A percentile compares a stretch with the other conserved stretches of the same genome.
Conservation (phyloP, 2,888 invertebrate genomes). For the Micoletzkya japonica region DNA sequence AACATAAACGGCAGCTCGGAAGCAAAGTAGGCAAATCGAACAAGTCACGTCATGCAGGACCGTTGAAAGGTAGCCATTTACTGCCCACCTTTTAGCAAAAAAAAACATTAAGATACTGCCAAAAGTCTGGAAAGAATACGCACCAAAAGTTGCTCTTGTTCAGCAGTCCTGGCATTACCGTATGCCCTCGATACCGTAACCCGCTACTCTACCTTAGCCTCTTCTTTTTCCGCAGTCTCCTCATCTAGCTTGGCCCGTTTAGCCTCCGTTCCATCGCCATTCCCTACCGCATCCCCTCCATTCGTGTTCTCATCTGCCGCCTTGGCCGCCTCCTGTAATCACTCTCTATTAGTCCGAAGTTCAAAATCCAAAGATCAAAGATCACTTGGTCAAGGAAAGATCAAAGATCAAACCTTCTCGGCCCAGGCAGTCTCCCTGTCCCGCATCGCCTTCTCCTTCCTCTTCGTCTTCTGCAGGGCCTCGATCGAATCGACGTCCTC, state of each 20-base stretch:
- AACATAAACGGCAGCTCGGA: too few species aligned
- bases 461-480: slow-evolving; percentile 47
- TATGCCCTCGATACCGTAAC: too few species aligned
- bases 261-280: slow-evolving; percentile 10
- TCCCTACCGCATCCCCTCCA: background rate
- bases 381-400: background rate
- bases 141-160: too few species aligned
- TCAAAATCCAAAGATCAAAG: background rate
- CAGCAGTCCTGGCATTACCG: too few species aligned
- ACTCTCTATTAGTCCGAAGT: background rate
- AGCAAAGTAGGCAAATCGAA: too few species aligned
- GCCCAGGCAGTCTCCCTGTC: slow-evolving; percentile 26
- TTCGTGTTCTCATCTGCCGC: background rate
- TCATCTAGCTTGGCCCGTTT: slow-evolving; percentile 23
- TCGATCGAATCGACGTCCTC: slow-evolving; percentile 51
- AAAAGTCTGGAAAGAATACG: too few species aligned
- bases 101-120: too few species aligned
- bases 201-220: slow-evolving; percentile 12
- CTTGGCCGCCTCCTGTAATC: background rate
- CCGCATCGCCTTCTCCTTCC: slow-evolving; percentile 41
- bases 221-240: background rate
- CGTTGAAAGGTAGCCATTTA: too few species aligned
- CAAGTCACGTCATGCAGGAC: too few species aligned
- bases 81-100: too few species aligned
- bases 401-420: slow-evolving; percentile 6